phyloP scores from a whole-genome alignment of 2,888 invertebrate species.

The Gastracanthus pulcherrimus region DNA sequence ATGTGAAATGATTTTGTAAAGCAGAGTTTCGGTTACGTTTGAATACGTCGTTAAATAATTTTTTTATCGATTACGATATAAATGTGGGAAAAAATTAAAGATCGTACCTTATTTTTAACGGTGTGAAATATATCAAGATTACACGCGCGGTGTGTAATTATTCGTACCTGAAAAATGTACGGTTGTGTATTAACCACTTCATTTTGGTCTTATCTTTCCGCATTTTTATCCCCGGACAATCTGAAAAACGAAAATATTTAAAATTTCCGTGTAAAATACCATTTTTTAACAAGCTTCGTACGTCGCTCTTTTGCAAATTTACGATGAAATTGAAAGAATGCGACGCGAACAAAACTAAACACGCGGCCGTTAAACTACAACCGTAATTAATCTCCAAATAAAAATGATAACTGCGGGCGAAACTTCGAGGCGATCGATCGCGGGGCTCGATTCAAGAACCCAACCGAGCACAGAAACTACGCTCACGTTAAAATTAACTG shows the following conservation, averaged over 20 bases:
- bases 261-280: not conserved
- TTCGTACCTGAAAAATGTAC: conserved; percentile 23
- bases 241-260: not conserved
- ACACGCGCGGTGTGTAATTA: conserved; percentile 17
- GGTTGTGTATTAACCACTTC: not conserved
- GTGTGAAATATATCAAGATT: not conserved
- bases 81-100: not conserved
- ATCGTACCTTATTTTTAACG: not conserved
- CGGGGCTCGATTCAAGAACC: not conserved
- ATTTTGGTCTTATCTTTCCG: conserved; percentile 24
- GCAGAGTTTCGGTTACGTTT: too few relatives aligned
- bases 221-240: conserved; percentile 1
- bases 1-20: not conserved
- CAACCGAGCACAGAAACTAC: not conserved
- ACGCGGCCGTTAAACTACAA: too few relatives aligned
- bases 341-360: too few relatives aligned
- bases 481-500: not conserved
- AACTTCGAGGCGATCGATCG: not conserved
- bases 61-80: not conserved
- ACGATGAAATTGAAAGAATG: too few relatives aligned
- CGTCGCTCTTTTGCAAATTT: too few relatives aligned
- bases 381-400: too few relatives aligned
- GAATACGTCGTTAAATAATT: conserved; percentile 1
- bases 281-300: too few relatives aligned
- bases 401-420: too few relatives aligned